Conservation (phyloP, 2,113 vertebrate genomes). For the Enhydra lutris region DNA sequence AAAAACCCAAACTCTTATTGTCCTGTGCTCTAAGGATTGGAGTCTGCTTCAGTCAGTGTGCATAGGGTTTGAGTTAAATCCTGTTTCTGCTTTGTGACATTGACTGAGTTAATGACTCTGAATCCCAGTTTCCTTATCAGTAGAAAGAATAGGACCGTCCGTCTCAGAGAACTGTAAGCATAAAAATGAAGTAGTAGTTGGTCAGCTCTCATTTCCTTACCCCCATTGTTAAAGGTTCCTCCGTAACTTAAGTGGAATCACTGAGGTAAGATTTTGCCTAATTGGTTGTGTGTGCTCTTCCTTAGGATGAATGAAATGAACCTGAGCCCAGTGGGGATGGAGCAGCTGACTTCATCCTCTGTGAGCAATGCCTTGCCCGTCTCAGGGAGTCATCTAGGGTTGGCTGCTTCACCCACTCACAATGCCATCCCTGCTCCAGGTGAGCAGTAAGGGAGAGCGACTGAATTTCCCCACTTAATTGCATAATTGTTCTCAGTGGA, state of each 20-base stretch:
- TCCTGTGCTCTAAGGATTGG: background rate
- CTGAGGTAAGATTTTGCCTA: background rate
- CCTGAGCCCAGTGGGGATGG: constrained; percentile 97
- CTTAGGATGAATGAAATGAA: constrained; percentile 98
- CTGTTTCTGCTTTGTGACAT: background rate
- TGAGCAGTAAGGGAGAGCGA: constrained; percentile 70
- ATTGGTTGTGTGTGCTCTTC: background rate
- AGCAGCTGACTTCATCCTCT: constrained; percentile 94
- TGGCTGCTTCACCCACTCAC: constrained; percentile 94
- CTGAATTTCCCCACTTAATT: background rate
- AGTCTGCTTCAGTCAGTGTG: background rate
- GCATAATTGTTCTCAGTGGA: background rate
- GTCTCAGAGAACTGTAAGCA: background rate
- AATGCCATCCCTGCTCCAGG: constrained; percentile 92
- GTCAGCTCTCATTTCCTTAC: background rate
- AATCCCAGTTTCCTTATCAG: background rate
- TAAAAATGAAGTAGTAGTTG: background rate
- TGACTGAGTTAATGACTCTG: background rate
- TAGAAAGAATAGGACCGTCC: background rate
- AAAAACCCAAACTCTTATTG: background rate
- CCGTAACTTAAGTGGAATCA: background rate
- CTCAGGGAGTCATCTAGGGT: constrained; percentile 90
- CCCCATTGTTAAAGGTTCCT: background rate
- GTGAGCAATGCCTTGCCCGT: constrained; percentile 89
- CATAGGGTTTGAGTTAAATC: background rate